Conservation (phyloP, 2,113 vertebrate genomes). For the Aspiorhynchus laticeps region DNA sequence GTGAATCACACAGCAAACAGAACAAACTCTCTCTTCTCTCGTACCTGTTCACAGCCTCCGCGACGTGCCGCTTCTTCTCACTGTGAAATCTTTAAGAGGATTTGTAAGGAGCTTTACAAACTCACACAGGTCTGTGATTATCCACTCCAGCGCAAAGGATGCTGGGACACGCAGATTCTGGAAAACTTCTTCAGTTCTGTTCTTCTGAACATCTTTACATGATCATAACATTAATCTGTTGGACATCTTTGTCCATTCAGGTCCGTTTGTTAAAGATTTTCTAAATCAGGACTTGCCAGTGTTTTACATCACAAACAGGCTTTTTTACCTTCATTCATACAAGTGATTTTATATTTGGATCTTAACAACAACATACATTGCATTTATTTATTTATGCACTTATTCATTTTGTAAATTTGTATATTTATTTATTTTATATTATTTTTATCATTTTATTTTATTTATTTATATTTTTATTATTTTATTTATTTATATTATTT, state of each 20-base stretch:
- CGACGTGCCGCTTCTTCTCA: not conserved
- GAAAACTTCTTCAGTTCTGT: conserved; percentile 1
- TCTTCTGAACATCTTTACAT: not conserved
- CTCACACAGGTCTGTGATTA: conserved; percentile 52
- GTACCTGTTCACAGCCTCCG: not conserved
- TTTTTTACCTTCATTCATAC: not conserved
- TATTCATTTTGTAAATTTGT: not conserved
- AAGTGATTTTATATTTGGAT: not conserved
- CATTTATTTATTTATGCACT: too few species aligned
- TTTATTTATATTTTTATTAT: too few species aligned
- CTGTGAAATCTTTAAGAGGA: conserved; percentile 65
- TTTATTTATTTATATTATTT: too few species aligned
- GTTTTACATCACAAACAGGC: not conserved
- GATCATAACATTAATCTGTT: not conserved
- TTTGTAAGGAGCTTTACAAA: conserved; percentile 65
- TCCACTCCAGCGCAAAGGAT: conserved; percentile 36
- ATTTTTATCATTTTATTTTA: too few species aligned
- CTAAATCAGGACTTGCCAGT: not conserved
- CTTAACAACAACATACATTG: not conserved
- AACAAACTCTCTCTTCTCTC: not conserved
- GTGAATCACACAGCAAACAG: not conserved
- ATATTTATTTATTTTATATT: too few species aligned
- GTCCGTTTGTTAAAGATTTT: not conserved
- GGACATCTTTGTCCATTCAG: not conserved
- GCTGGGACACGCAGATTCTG: not conserved